Conservation (phyloP, 2,797 vertebrate species). For the Pseudomugil gertrudae region DNA sequence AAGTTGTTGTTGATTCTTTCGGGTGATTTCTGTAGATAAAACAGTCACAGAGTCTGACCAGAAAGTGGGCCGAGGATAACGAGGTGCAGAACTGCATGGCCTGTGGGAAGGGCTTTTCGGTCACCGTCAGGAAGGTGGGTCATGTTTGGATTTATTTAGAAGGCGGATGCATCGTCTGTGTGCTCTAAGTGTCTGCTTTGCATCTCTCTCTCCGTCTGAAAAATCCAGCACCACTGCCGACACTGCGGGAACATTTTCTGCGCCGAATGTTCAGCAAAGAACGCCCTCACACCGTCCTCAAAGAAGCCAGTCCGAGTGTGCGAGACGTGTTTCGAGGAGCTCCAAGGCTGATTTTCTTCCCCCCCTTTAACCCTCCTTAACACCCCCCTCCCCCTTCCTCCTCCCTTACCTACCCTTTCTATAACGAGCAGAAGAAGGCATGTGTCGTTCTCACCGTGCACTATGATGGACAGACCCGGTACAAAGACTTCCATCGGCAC, state of each 20-base stretch:
- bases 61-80: conserved; percentile 97
- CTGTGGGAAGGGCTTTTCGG: conserved; percentile 94
- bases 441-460: conserved; percentile 84
- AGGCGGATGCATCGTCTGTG: too few species aligned
- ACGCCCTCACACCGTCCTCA: conserved; percentile 94
- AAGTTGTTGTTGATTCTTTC: background rate
- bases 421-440: conserved; percentile 44
- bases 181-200: background rate
- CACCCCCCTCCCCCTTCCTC: background rate
- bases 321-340: conserved; percentile 92
- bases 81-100: conserved; percentile 98
- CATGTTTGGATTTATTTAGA: background rate
- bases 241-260: conserved; percentile 99
- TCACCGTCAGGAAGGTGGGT: conserved; percentile 93
- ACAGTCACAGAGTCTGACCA: conserved; percentile 92
- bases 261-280: conserved; percentile 92
- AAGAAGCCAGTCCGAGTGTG: conserved; percentile 98
- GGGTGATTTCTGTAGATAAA: conserved; percentile 86
- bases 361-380: background rate
- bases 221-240: conserved; percentile 94
- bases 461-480: conserved; percentile 78
- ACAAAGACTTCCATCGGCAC: conserved; percentile 40
- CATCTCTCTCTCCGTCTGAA: conserved; percentile 12
- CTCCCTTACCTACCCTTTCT: conserved; percentile 3
- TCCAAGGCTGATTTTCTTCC: conserved; percentile 86